Evolutionary conservation across 2,113 vertebrate species (phyloP), one percentile per base, ranked within the genome.

Genomic region (Conger conger): DNA sequence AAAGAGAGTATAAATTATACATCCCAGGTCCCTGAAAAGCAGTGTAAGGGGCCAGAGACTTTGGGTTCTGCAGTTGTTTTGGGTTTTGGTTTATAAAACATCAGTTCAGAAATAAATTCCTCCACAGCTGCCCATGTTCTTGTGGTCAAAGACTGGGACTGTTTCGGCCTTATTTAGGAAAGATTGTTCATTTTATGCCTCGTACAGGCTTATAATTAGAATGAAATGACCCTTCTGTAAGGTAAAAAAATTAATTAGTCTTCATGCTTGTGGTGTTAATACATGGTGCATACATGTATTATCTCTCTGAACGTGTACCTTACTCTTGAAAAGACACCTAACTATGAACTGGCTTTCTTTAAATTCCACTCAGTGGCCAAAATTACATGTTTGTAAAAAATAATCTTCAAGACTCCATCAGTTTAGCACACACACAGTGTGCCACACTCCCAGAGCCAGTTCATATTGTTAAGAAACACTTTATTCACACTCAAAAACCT

Each of bases 1-100:
- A 85, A 89, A 89, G 83, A 84, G 68, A 86, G 36, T 79, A 86
- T 35, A 79, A 91, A 89, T 88, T 83, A 87, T 78, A 77, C 23
- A 81, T 42, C n/a, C 35, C 0, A 6, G 42, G 87, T 83, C 86
- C 87, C 82, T 37, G 78, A 63, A 86, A 63, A 86, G 87, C 77
- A 60, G 79, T 42, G 54, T 35, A 54, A 88, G 85, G 73, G 84
- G 88, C 83, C 60, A 33, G 45, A 87, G 81, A 83, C 83, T 5
- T 85, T 82, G 54, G 80, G 86, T 20, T 86, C 60, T 79, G 81
- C 86, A 82, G 83, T 35, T 18, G 79, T 76, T 60, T 38, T 84
- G 76, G 68, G 79, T 84, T 89, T 83, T 85, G 68, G 76, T 81
- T 88, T 82, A 80, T 78, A 35, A 45, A 84, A 86, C 76, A 63